These are phyloP conservation scores for Galago senegalensis DNA, from an alignment of 2,797 vertebrate genomes.

Conservation along the genomic window DNA sequence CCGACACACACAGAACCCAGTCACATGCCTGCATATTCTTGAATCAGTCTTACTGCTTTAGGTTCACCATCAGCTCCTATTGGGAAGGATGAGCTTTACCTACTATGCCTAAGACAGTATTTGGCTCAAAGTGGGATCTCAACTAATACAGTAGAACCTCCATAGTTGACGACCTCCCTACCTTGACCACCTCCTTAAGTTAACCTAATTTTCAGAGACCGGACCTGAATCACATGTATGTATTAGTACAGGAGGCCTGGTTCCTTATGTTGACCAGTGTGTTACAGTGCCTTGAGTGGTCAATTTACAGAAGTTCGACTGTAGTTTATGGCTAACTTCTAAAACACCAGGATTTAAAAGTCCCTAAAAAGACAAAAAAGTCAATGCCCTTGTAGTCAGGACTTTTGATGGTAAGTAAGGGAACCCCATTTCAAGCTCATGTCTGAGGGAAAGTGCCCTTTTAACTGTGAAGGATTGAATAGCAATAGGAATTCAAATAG, in stretches of 20 bases:
- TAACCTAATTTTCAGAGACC: too few relatives aligned
- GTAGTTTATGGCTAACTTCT: neutral
- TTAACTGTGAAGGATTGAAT: neutral
- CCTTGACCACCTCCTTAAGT: too few relatives aligned
- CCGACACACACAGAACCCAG: neutral
- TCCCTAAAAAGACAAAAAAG: neutral
- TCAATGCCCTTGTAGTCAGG: neutral
- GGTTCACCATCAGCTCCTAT: neutral
- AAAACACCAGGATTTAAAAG: neutral
- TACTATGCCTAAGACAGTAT: neutral
- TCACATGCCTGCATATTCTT: accelerated
- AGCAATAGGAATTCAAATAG: neutral
- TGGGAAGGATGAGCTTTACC: neutral
- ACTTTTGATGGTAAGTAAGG: neutral
- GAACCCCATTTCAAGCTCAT: neutral
- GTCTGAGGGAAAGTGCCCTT: neutral
- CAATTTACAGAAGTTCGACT: too few relatives aligned
- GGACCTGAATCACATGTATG: too few relatives aligned
- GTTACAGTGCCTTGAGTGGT: too few relatives aligned
- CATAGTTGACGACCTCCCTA: too few relatives aligned
- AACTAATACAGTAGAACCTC: neutral
- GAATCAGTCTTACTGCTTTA: neutral
- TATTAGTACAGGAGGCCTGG: too few relatives aligned
- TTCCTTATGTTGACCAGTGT: too few relatives aligned
- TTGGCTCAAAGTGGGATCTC: neutral